Percentiles rank a stretch among this genome's conserved stretches.
Evolutionary conservation across 2,113 vertebrate genomes (phyloP).

Genomic region (Dromaius novaehollandiae): DNA sequence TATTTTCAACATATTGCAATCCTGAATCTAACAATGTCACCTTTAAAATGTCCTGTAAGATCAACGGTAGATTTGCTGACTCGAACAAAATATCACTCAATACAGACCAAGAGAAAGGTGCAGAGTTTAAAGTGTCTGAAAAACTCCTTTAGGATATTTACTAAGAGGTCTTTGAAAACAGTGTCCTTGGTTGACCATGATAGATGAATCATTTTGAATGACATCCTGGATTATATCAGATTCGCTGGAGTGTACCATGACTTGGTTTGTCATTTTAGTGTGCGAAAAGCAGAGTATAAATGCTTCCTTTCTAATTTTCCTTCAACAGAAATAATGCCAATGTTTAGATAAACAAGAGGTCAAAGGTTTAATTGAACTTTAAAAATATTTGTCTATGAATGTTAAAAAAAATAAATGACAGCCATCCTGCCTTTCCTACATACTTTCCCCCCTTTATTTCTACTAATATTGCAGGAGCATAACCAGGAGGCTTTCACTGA

Average conservation of each 20-base stretch:
- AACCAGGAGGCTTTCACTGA: not conserved
- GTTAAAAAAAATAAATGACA: not conserved
- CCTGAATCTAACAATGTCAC: not conserved
- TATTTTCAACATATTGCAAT: not conserved
- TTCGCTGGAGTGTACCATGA: not conserved
- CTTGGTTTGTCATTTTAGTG: not conserved
- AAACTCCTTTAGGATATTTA: not conserved
- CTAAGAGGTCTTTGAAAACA: not conserved
- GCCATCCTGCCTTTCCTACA: not conserved
- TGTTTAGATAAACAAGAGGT: not conserved
- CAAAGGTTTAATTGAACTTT: not conserved
- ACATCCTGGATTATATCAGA: not conserved
- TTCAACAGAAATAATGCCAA: not conserved
- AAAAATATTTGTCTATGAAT: not conserved
- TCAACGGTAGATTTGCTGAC: not conserved
- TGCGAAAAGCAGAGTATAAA: not conserved
- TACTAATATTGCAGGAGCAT: not conserved
- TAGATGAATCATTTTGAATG: not conserved
- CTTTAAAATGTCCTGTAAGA: not conserved
- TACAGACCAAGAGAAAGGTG: not conserved
- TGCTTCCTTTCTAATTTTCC: not conserved
- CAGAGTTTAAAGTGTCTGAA: not conserved
- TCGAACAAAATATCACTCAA: not conserved
- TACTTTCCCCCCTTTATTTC: not conserved
- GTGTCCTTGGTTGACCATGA: not conserved